These are phyloP conservation scores for Leptogaster cylindrica DNA, from an alignment of 2,888 invertebrate species.

Conservation along the genomic window DNA sequence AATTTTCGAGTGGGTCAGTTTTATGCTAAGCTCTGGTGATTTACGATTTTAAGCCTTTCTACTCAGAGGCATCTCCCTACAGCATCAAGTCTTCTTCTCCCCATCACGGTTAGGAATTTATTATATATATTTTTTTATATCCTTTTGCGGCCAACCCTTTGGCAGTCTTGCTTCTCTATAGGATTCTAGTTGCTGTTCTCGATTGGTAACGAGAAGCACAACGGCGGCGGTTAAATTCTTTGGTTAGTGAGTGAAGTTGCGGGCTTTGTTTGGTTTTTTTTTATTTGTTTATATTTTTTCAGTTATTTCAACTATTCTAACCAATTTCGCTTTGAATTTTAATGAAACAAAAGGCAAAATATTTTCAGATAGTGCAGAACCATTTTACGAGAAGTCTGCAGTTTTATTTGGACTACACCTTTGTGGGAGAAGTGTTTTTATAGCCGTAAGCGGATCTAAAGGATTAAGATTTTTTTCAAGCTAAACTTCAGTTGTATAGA, in stretches of 20 bases:
- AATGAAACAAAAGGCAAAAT: too few relatives aligned
- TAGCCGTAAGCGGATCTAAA: too few relatives aligned
- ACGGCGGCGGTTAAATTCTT: background rate
- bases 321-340: too few relatives aligned
- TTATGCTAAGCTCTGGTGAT: constrained; percentile 39
- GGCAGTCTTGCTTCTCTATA: background rate
- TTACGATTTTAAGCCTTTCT: constrained; percentile 35
- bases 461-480: too few relatives aligned
- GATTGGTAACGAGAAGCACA: constrained; percentile 30
- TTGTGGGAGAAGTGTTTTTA: too few relatives aligned
- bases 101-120: constrained; percentile 32
- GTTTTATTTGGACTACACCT: too few relatives aligned
- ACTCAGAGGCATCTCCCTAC: constrained; percentile 29
- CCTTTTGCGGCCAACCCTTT: constrained; percentile 6
- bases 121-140: constrained; percentile 32
- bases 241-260: background rate
- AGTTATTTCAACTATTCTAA: too few relatives aligned
- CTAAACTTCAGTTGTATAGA: too few relatives aligned
- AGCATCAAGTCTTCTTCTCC: constrained; percentile 32
- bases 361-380: too few relatives aligned
- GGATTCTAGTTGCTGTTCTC: constrained; percentile 23
- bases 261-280: too few relatives aligned
- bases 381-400: too few relatives aligned
- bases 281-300: too few relatives aligned
- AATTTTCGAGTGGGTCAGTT: constrained; percentile 36